Evolutionary conservation across 2,888 invertebrate species (phyloP).

Genomic region (Sarcophaga variegata): DNA sequence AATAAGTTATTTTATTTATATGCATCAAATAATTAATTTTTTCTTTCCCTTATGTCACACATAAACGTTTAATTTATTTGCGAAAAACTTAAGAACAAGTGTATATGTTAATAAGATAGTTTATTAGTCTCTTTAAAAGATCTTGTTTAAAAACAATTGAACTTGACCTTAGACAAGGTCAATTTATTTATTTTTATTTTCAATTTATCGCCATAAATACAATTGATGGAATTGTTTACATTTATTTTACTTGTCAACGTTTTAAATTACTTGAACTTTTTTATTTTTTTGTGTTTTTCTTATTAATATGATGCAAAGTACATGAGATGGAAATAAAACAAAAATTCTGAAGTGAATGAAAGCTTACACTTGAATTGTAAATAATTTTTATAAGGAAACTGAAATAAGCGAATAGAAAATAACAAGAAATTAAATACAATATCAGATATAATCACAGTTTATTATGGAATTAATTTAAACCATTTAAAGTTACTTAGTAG

Average conservation of each 20-base stretch:
- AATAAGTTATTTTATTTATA: too few relatives aligned
- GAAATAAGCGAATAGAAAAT: background rate
- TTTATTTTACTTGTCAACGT: background rate
- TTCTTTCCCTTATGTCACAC: too few relatives aligned
- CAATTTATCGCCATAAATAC: background rate
- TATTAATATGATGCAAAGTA: too few relatives aligned
- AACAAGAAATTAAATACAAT: background rate
- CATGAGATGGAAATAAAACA: background rate
- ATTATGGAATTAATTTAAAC: too few relatives aligned
- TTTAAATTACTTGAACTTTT: slow-evolving; percentile 2
- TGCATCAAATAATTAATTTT: too few relatives aligned
- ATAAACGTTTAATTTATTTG: too few relatives aligned
- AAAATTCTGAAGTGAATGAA: background rate
- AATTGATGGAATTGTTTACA: background rate
- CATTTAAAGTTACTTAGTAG: too few relatives aligned
- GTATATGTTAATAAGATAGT: too few relatives aligned
- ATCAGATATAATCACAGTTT: background rate
- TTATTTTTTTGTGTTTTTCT: background rate
- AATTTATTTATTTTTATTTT: slow-evolving; percentile 2
- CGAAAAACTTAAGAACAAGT: too few relatives aligned
- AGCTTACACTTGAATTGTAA: slow-evolving; percentile 7
- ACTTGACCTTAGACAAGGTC: slow-evolving; percentile 21
- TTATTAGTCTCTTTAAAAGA: background rate
- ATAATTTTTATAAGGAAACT: slow-evolving; percentile 10
- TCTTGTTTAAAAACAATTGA: background rate